Evolutionary conservation across 1,140 invertebrate species (phyloP), one percentile per base, ranked within the genome.

Genomic region (Streblospio benedicti): DNA sequence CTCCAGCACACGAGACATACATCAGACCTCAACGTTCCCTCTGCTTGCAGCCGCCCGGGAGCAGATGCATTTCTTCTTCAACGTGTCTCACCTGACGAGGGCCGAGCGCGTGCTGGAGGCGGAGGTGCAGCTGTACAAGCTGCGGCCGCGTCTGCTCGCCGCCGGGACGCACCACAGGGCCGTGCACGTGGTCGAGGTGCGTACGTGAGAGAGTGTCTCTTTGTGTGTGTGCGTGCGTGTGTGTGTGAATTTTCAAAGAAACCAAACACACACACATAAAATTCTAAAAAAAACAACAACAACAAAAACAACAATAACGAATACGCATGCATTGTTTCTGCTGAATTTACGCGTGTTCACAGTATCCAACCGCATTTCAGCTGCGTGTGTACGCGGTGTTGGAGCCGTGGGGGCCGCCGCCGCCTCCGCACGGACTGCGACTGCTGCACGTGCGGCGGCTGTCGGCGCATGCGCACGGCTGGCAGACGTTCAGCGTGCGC

Each of bases 71-170:
- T 77, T 68, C 62, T 67, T 64, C 50, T 84, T 83, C 70, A 83
- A 84, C 60, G 69, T 84, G 28, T 79, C 79, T 2, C 72, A 76
- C 5, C 64, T 82, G 33, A 53, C 60, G 51, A 75, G 62, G n/a
- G 69, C 66, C 31, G 84, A 85, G 66, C 78, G 76, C 9, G 73
- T 85, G 2, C 60, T 84, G 38, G 79, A 83, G 47, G 83, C 83
- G 0, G 83, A 85, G 65, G 76, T 85, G 28, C 84, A 83, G 64
- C 70, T 85, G 4, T 83, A 81, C 63, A 76, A 81, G 55, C 77
- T 81, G 67, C 74, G 72, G 47, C 78, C 75, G 3, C 63, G 43
- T 41, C 57, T 12, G 38, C n/a, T 23, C 25, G 45, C 30, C 45
- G 16, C n/a, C n/a, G n/a, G n/a, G n/a, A n/a, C 45, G 45, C 2